phyloP scores from a whole-genome alignment of 2,888 invertebrate species.

The Hyppa rectilinea region DNA sequence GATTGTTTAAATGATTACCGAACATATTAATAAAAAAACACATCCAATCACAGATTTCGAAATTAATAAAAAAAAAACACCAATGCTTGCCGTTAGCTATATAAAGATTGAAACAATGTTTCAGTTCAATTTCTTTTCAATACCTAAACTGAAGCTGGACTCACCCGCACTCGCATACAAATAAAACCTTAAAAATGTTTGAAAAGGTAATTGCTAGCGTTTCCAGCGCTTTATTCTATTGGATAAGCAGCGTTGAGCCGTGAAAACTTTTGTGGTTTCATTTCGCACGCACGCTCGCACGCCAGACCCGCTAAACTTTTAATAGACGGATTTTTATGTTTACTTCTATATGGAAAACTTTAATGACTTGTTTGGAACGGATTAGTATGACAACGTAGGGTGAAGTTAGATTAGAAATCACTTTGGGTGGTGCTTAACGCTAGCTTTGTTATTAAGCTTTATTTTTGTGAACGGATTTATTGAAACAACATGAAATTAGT shows the following conservation, averaged over 20 bases:
- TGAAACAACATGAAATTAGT: not conserved
- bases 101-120: constrained; percentile 23
- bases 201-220: constrained; percentile 43
- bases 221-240: constrained; percentile 53
- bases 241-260: constrained; percentile 44
- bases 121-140: constrained; percentile 24
- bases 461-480: constrained; percentile 16
- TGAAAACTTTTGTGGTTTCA: constrained; percentile 69
- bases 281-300: constrained; percentile 67
- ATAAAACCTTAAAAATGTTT: constrained; percentile 38
- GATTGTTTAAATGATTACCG: not conserved
- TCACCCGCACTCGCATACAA: not conserved
- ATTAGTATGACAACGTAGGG: constrained; percentile 43
- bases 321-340: constrained; percentile 69
- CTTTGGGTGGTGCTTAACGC: constrained; percentile 12
- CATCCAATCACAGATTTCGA: too few species aligned
- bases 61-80: not conserved
- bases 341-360: constrained; percentile 58
- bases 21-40: not conserved
- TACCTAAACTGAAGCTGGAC: constrained; percentile 11
- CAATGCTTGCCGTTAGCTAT: not conserved
- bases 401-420: constrained; percentile 53
- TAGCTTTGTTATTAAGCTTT: not conserved
- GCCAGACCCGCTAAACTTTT: constrained; percentile 54
- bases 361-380: constrained; percentile 60